Base-by-base conservation (phyloP, 2,888 invertebrate species). In the Metopia argyrocephala region DNA sequence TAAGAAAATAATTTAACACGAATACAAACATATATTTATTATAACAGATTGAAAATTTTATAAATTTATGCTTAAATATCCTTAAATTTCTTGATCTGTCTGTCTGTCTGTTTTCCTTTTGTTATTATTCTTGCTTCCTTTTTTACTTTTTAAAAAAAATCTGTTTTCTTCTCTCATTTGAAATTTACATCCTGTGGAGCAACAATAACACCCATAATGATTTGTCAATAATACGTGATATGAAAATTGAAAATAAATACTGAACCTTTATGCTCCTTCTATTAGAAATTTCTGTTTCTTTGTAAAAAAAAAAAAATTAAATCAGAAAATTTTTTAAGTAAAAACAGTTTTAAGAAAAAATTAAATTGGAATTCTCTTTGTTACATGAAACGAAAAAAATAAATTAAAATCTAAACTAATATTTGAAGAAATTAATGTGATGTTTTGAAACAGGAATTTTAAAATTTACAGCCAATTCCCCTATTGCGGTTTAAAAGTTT, bases 141-240 rank as follows among this genome's bases (percentile, higher is more conserved):
- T n/a, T n/a, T n/a, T 6, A 64, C 21, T 4, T 50, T 31, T 50
- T 27, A 31, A 70, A 27, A 76, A 69, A 76, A 38, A 70, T 64
- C 48, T 76, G 57, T 64, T 52, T 15, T 27, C 15, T 12, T 38
- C 15, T 38, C 38, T 12, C 3, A 12, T 28, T 20, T 56, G 31
- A 28, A 12, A 54, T 31, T 65, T 64, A 85, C 86, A 75, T 80
- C 76, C 65, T 76, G 75, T 76, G 61, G 76, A 65, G 65, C 68
- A 76, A 73, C 86, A 85, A 83, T 87, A 88, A 88, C 86, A 85
- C 83, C 85, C 85, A 85, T 85, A 88, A 88, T 88, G 87, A 88
- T 88, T 88, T 89, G 88, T 88, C 88, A 88, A 88, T 87, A 88
- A 85, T 85, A 88, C 88, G 88, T 88, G 88, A 88, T 85, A 85